phyloP scores from a whole-genome alignment of 2,113 vertebrate species.

The Mystacornis crossleyi region DNA sequence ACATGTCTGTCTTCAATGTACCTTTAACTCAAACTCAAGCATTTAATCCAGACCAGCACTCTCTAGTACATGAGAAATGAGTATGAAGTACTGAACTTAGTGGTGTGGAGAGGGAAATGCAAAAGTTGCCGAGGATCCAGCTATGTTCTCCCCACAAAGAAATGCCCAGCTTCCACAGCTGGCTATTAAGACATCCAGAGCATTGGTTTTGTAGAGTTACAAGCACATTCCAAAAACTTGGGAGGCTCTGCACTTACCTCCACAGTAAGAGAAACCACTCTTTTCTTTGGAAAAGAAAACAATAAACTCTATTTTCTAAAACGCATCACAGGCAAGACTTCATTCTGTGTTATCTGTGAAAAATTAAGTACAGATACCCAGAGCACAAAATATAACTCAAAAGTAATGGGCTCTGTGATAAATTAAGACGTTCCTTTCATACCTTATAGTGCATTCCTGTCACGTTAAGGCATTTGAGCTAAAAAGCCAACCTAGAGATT shows the following conservation, averaged over 20 bases:
- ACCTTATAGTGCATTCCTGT: slow-evolving; percentile 19
- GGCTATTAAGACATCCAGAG: background rate
- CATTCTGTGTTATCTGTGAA: slow-evolving; percentile 27
- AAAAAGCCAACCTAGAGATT: background rate
- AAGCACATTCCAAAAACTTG: background rate
- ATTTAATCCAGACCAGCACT: slow-evolving; percentile 31
- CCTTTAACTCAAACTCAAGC: slow-evolving; percentile 33
- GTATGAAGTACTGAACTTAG: background rate
- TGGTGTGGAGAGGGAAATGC: background rate
- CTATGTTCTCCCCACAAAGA: background rate
- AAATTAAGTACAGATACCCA: slow-evolving; percentile 23
- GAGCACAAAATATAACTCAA: slow-evolving; percentile 59
- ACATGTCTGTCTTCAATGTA: slow-evolving; percentile 20
- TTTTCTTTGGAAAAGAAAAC: background rate
- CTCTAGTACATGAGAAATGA: background rate
- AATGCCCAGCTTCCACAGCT: background rate
- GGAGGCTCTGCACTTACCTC: background rate
- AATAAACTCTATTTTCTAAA: background rate
- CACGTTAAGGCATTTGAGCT: slow-evolving; percentile 41
- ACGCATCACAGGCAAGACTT: background rate
- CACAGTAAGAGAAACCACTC: background rate
- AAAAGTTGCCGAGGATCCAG: background rate
- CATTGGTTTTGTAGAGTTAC: background rate
- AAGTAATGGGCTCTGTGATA: slow-evolving; percentile 62
- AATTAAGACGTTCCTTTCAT: slow-evolving; percentile 41